Evolutionary conservation across 1,140 invertebrate species (phyloP).

Genomic region (Zaprionus vittiger): DNA sequence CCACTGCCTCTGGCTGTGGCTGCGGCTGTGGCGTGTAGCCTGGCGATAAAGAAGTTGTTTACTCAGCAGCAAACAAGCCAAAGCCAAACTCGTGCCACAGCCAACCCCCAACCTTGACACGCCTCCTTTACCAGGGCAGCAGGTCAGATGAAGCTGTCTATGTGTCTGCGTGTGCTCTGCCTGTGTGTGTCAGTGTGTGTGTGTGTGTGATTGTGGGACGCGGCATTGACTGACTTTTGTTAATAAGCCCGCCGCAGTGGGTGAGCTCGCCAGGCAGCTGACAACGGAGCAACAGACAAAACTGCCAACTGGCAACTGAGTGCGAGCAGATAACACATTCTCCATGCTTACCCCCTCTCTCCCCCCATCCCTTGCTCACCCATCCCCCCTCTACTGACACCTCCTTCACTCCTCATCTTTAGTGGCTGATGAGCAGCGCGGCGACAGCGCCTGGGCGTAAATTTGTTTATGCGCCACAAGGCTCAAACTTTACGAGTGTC

Average conservation of each 20-base stretch:
- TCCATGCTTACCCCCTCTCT: conserved; percentile 6
- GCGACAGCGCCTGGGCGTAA: conserved; percentile 24
- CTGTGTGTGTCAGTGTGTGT: conserved; percentile 9
- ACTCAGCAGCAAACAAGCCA: conserved; percentile 65
- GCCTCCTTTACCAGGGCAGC: conserved; percentile 58
- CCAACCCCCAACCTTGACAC: conserved; percentile 2
- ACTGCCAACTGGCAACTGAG: conserved; percentile 64
- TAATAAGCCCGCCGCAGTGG: conserved; percentile 45
- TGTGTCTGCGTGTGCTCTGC: conserved; percentile 3
- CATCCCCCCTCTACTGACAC: background rate
- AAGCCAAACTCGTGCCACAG: conserved; percentile 22
- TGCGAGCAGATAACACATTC: conserved; percentile 73
- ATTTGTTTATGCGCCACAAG: conserved; percentile 42
- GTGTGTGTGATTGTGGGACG: conserved; percentile 42
- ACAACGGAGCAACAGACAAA: conserved; percentile 31
- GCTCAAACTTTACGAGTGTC: background rate
- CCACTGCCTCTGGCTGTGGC: conserved; percentile 33
- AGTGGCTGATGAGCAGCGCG: background rate
- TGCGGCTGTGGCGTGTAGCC: conserved; percentile 70
- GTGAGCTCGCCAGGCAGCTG: conserved; percentile 12
- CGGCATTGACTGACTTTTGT: conserved; percentile 74
- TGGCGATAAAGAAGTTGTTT: conserved; percentile 84
- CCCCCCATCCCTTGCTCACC: background rate
- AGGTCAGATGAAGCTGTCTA: conserved; percentile 79
- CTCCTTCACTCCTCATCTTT: background rate